phyloP scores from a whole-genome alignment of 2,113 vertebrate species.

The Gobius niger region DNA sequence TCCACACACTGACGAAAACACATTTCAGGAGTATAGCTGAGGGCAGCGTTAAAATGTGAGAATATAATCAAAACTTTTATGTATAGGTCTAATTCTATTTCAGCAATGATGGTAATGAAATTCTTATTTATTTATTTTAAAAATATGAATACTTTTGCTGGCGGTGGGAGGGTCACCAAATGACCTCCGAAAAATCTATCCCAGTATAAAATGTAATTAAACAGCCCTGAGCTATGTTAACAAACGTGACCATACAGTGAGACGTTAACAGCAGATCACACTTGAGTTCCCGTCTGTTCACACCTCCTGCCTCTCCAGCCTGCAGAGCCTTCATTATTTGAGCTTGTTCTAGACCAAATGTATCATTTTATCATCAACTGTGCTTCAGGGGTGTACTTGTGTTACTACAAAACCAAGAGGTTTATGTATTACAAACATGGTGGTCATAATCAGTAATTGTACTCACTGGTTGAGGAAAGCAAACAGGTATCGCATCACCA shows the following conservation, averaged over 20 bases:
- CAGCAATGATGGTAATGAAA: too few relatives aligned
- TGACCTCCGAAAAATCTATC: too few relatives aligned
- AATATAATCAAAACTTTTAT: too few relatives aligned
- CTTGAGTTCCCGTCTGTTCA: constrained; percentile 41
- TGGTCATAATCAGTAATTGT: not conserved
- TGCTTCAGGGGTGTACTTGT: constrained; percentile 26
- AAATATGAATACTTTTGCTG: too few relatives aligned
- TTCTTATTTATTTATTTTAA: too few relatives aligned
- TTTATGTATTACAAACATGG: constrained; percentile 1
- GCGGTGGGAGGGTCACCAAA: too few relatives aligned
- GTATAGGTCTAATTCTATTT: too few relatives aligned
- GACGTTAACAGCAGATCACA: constrained; percentile 50
- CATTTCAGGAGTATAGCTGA: too few relatives aligned
- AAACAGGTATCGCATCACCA: constrained; percentile 98
- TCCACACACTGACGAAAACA: too few relatives aligned
- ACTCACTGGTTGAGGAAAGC: constrained; percentile 99
- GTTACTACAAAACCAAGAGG: constrained; percentile 14
- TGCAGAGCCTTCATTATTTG: constrained; percentile 48
- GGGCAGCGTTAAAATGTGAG: too few relatives aligned
- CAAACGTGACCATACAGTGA: constrained; percentile 14
- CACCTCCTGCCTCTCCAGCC: constrained; percentile 40
- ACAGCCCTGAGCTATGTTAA: constrained; percentile 6
- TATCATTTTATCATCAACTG: constrained; percentile 23
- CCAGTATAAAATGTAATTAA: too few relatives aligned
- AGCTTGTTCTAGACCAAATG: constrained; percentile 37